Conservation (phyloP, 2,113 vertebrate species). For the Pogona vitticeps region DNA sequence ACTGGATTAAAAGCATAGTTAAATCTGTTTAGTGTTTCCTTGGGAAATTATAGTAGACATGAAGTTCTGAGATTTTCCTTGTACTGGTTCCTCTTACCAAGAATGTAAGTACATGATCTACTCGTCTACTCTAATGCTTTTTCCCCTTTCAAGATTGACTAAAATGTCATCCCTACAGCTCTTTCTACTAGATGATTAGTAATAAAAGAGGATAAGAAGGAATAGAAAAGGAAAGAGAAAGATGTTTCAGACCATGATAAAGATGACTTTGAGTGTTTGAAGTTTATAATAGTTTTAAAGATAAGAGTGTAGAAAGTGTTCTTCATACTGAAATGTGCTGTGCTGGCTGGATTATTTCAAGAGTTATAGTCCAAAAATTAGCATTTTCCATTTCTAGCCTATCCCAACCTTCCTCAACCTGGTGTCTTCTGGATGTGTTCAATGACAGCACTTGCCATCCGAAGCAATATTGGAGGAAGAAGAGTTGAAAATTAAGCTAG, state of each 20-base stretch:
- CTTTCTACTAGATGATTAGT: neutral
- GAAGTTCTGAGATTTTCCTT: neutral
- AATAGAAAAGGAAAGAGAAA: neutral
- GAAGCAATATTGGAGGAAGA: neutral
- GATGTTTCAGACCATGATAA: neutral
- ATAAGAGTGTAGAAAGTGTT: neutral
- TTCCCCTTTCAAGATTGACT: too few species aligned
- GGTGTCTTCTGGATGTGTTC: too few species aligned
- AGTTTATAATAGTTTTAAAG: neutral
- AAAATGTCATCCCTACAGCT: neutral
- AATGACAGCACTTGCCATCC: neutral
- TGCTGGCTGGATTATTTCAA: too few species aligned
- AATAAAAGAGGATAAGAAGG: neutral
- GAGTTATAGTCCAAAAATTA: neutral
- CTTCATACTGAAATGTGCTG: neutral
- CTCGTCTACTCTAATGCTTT: neutral
- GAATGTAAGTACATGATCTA: neutral
- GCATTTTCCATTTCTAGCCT: neutral
- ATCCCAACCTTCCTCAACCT: neutral
- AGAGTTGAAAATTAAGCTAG: neutral
- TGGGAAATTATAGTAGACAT: neutral
- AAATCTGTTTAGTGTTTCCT: neutral
- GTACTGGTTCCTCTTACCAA: neutral
- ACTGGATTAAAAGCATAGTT: neutral
- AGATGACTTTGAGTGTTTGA: neutral